These are phyloP conservation scores for Motacilla tschutschensis DNA, from an alignment of 2,113 vertebrate genomes.

Conservation along the genomic window DNA sequence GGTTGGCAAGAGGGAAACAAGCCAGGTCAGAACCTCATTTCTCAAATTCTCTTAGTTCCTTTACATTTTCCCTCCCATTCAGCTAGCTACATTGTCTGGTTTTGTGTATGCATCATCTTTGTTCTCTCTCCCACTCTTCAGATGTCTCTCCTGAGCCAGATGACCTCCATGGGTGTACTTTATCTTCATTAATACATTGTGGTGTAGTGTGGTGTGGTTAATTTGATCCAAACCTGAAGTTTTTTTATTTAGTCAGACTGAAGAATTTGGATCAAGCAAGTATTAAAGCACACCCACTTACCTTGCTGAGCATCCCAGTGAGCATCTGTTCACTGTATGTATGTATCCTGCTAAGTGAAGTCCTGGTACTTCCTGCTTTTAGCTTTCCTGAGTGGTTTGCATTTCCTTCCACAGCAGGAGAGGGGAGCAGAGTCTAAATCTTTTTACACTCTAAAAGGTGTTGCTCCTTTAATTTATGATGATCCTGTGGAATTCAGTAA, in stretches of 20 bases:
- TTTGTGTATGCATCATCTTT: neutral
- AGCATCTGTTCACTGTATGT: neutral
- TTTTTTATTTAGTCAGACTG: neutral
- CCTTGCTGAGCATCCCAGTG: neutral
- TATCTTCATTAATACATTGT: neutral
- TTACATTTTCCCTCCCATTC: neutral
- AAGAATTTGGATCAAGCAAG: neutral
- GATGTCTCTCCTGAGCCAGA: neutral
- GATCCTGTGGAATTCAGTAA: neutral
- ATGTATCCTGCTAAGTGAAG: neutral
- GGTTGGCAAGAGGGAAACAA: neutral
- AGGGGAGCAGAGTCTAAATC: neutral
- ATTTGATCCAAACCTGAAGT: neutral
- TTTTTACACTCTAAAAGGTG: neutral
- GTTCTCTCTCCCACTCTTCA: neutral
- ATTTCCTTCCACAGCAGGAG: neutral
- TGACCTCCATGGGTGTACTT: neutral
- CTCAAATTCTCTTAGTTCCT: neutral
- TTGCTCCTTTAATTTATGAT: neutral
- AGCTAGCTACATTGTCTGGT: neutral
- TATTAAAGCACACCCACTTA: neutral
- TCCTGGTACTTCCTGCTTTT: neutral
- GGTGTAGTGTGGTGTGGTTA: neutral
- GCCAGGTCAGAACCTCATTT: neutral
- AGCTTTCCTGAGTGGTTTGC: neutral